Base-by-base conservation (phyloP, 2,113 vertebrate genomes). In the Bufo bufo region DNA sequence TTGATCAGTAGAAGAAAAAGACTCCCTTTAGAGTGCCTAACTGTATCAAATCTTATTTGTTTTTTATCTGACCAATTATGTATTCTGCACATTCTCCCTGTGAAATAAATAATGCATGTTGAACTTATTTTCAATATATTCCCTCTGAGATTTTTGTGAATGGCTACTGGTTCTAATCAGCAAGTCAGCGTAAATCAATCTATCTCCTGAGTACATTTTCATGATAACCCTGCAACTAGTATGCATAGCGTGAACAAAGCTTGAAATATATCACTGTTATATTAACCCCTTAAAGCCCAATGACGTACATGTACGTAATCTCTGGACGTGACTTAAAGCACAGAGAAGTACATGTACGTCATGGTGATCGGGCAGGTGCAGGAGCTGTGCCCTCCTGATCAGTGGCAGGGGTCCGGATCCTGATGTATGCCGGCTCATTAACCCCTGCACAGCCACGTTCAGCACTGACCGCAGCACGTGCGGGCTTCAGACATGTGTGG, bases 31-130 rank as follows among this genome's bases (percentile, higher is more conserved):
- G 52, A 59, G 56, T 19, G 77, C 84, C 83, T 74, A 74, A 85
- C 49, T 61, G 74, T 77, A 79, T 86, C 69, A 79, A 69, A 86
- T 66, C 47, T 66, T 59, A 66, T 86, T 65, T 78, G 59, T 79
- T 86, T 43, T 79, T 86, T 86, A 79, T 79, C 85, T 79, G 52
- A 65, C 72, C 56, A 78, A 49, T 66, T 79, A 69, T 86, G 17
- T 54, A 86, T 86, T 86, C 85, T 86, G 45, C 49, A 79, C 59
- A 66, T 50, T 16, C 71, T 79, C 59, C 11, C 10, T 66, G 72
- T 52, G 59, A 86, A 86, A 86, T 78, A 86, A 86, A 86, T 63
- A 65, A 78, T 52, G 54, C 61, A 66, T 79, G 79, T 56, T 86
- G 75, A 86, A 86, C 85, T 79, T 77, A 17, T 78, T 75, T 79